Conservation (phyloP, 2,113 vertebrate species). For the Diadophis punctatus region DNA sequence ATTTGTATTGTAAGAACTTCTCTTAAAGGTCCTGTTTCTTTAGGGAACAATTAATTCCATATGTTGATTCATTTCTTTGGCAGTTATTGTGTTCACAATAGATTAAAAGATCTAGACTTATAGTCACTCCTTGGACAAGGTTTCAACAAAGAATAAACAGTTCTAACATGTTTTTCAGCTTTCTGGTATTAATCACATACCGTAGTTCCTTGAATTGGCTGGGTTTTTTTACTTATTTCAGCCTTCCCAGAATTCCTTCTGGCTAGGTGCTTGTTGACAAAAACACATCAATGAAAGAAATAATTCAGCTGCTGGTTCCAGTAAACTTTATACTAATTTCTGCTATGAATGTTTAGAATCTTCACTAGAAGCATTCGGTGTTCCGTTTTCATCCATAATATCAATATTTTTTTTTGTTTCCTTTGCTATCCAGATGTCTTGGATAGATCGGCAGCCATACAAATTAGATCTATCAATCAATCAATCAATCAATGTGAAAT, state of each 20-base stretch:
- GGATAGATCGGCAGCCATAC: background rate
- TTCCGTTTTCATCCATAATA: background rate
- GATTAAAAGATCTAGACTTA: background rate
- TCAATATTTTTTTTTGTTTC: background rate
- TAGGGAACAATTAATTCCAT: background rate
- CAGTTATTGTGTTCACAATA: background rate
- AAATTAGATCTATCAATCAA: background rate
- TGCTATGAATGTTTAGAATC: background rate
- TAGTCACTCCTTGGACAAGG: background rate
- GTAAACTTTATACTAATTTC: background rate
- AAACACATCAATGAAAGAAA: background rate
- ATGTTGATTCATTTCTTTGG: background rate
- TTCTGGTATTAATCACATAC: background rate
- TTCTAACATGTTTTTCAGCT: background rate
- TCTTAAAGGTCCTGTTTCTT: background rate
- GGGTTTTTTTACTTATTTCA: background rate
- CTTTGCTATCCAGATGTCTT: background rate
- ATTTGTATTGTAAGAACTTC: background rate
- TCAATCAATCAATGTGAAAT: background rate
- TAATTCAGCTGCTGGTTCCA: background rate
- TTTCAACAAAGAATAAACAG: background rate
- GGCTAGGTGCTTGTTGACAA: background rate
- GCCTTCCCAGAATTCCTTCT: background rate
- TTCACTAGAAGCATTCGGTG: background rate
- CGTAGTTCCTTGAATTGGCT: background rate